Evolutionary conservation across 1,140 invertebrate species (phyloP).

Genomic region (Drosophila obscura): DNA sequence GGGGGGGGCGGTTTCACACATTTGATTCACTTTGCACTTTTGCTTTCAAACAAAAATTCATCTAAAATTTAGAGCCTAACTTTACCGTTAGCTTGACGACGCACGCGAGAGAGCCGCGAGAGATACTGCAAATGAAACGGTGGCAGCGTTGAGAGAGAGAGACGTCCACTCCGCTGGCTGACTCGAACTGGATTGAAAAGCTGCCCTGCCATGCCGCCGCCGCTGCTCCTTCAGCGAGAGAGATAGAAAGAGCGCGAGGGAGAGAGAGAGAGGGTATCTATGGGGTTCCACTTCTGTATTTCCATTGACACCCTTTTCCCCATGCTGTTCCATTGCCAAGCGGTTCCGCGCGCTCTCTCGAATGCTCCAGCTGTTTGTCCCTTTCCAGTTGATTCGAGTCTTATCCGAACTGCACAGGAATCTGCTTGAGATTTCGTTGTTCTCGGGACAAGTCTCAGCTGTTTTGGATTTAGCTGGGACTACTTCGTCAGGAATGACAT

Average conservation of each 20-base stretch:
- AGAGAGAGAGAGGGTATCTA: constrained; percentile 60
- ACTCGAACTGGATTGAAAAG: constrained; percentile 79
- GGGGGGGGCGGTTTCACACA: neutral
- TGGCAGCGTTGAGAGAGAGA: constrained; percentile 4
- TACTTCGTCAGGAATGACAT: too few relatives aligned
- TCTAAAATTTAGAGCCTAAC: constrained; percentile 21
- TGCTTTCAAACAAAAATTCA: constrained; percentile 7
- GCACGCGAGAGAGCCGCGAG: constrained; percentile 30
- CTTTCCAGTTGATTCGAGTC: constrained; percentile 15
- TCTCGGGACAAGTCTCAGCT: constrained; percentile 7
- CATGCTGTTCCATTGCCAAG: constrained; percentile 26
- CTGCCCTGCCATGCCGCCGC: constrained; percentile 37
- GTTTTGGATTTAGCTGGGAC: neutral
- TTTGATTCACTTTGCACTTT: constrained; percentile 1
- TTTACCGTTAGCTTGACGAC: constrained; percentile 46
- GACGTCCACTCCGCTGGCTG: constrained; percentile 67
- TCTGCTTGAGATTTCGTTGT: neutral
- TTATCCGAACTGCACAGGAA: neutral
- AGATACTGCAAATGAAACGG: constrained; percentile 6
- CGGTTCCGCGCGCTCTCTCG: constrained; percentile 18
- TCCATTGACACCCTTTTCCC: constrained; percentile 78
- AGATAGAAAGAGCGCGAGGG: neutral
- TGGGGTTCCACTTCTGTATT: constrained; percentile 55
- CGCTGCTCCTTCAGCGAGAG: neutral
- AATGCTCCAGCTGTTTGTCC: constrained; percentile 57